phyloP scores from a whole-genome alignment of 2,888 invertebrate genomes.

The Clanis bilineata region DNA sequence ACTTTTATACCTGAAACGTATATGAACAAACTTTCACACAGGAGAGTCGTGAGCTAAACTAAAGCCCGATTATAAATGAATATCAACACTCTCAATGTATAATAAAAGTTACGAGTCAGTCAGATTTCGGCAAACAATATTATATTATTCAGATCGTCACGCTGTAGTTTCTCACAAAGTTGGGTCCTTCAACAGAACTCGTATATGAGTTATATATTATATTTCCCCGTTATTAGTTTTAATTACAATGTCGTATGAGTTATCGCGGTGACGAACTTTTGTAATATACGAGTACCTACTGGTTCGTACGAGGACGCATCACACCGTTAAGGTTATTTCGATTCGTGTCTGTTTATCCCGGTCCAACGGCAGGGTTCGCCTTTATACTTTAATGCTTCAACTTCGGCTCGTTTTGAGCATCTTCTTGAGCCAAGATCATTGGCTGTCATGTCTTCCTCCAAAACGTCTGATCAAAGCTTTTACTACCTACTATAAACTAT shows the following conservation, averaged over 20 bases:
- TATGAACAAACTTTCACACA: too few relatives aligned
- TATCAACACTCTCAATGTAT: not conserved
- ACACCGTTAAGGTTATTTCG: not conserved
- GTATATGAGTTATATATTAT: not conserved
- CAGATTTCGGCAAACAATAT: not conserved
- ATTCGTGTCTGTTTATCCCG: not conserved
- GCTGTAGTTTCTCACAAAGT: not conserved
- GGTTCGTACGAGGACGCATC: not conserved
- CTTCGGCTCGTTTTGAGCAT: too few relatives aligned
- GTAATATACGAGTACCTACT: not conserved
- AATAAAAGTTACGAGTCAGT: not conserved
- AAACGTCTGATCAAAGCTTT: too few relatives aligned
- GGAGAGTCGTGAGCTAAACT: too few relatives aligned
- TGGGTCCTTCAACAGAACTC: not conserved
- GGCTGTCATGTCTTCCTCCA: too few relatives aligned
- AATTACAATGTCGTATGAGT: not conserved
- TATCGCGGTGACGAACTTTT: not conserved
- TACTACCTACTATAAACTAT: too few relatives aligned
- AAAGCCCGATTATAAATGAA: too few relatives aligned
- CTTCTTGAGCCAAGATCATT: too few relatives aligned
- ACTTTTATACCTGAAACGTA: too few relatives aligned
- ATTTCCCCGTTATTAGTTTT: conserved; percentile 1
- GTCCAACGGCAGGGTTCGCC: too few relatives aligned
- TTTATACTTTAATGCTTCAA: too few relatives aligned
- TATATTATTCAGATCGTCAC: not conserved